Conservation (phyloP, 2,113 vertebrate species). For the Eonycteris spelaea region DNA sequence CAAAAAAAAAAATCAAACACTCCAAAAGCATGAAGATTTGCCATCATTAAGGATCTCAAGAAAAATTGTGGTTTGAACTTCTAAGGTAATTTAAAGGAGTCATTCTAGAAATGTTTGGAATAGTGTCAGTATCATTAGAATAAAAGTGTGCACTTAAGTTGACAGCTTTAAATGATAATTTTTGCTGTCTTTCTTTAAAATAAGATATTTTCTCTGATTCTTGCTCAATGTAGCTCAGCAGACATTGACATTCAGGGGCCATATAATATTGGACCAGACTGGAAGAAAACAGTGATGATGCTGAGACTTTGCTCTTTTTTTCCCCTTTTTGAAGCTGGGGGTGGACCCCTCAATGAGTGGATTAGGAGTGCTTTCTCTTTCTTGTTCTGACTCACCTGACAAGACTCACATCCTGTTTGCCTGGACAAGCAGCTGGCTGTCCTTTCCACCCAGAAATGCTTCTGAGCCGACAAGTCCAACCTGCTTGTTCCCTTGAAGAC, state of each 20-base stretch:
- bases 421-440: not conserved
- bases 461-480: constrained; percentile 41
- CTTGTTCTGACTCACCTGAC: not conserved
- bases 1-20: not conserved
- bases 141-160: not conserved
- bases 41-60: not conserved
- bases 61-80: not conserved
- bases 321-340: not conserved
- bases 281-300: not conserved
- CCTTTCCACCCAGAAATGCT: not conserved
- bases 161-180: not conserved
- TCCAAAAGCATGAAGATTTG: not conserved
- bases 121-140: not conserved
- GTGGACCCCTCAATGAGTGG: not conserved
- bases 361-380: not conserved
- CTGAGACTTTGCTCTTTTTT: not conserved
- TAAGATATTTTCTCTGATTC: not conserved
- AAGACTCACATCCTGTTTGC: constrained; percentile 4
- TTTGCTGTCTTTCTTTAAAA: not conserved
- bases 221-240: not conserved
- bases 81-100: not conserved
- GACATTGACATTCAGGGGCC: not conserved
- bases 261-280: not conserved
- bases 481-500: constrained; percentile 31
- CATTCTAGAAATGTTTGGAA: not conserved